Conservation (phyloP, 2,113 vertebrate species). For the Delphinus delphis region DNA sequence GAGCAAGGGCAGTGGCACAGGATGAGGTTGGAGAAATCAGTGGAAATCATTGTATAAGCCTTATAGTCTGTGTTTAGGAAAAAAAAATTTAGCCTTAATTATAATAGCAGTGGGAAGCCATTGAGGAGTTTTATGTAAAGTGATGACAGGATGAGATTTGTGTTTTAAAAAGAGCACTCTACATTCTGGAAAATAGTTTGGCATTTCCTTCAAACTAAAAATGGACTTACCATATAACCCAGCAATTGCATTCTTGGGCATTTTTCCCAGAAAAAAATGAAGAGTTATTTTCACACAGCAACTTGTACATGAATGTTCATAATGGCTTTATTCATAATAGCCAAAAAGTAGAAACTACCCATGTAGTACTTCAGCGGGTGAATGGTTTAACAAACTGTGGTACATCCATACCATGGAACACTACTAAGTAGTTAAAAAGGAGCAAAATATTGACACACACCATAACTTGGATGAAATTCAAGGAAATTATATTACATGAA, state of each 20-base stretch:
- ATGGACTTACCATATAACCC: constrained; percentile 2
- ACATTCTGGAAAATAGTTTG: constrained; percentile 40
- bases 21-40: constrained; percentile 13
- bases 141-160: constrained; percentile 35
- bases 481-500: not conserved
- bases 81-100: not conserved
- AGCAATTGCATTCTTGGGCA: constrained; percentile 23
- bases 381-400: not conserved
- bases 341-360: not conserved
- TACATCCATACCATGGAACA: not conserved
- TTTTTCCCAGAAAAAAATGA: constrained; percentile 39
- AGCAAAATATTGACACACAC: not conserved
- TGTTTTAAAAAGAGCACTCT: not conserved
- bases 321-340: not conserved
- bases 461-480: not conserved
- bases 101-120: not conserved
- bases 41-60: not conserved
- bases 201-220: constrained; percentile 48
- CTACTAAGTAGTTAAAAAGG: not conserved
- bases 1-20: not conserved
- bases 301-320: constrained; percentile 9
- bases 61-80: not conserved
- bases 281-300: constrained; percentile 38
- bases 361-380: not conserved
- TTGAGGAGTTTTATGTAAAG: constrained; percentile 33